Evolutionary conservation across 2,113 vertebrate genomes (phyloP), one percentile per base, ranked within the genome.

Genomic region (Grallaria varia): DNA sequence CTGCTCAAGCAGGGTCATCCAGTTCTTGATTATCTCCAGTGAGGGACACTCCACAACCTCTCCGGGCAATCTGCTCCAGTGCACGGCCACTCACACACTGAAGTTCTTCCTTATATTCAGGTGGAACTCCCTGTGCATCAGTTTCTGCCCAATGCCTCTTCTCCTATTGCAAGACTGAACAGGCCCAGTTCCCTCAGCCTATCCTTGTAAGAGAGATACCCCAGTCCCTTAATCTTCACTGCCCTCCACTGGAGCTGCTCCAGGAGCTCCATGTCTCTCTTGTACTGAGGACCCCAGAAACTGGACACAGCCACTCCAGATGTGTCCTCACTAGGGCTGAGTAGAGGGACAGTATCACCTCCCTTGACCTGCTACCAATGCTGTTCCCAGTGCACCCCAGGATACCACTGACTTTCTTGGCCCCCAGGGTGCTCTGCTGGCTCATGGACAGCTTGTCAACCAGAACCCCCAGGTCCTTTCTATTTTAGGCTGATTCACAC

Each of bases 401-500:
- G 35, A 56, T 56, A 37, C 31, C 47, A 55, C 31, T 28, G 7
- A 7, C 35, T 31, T 71, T 84, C 64, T 56, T 71, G 18, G 25
- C 27, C 55, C 22, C 72, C 60, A 64, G 31, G 55, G 40, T n/a
- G 49, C 25, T 23, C 2, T 84, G 18, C 23, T 63, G 23, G 49
- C 87, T 77, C 49, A 71, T 42, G 79, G 35, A 56, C 22, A 71
- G 64, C 35, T 77, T 49, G 22, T 42, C 18, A 47, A 45, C 35
- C 49, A 50, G 42, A 69, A 49, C 31, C 63, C 31, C 4, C 22
- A 69, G 79, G 72, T 50, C 49, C 35, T 77, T 84, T 83, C 40
- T 92, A 15, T 88, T 94, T 92, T 55, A 63, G 79, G 50, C 42
- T 90, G 75, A 77, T 59, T 88, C 27, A 74, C 50, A 92, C 55